Conservation (phyloP, 2,888 invertebrate genomes). For the Acanthosoma haemorrhoidale region DNA sequence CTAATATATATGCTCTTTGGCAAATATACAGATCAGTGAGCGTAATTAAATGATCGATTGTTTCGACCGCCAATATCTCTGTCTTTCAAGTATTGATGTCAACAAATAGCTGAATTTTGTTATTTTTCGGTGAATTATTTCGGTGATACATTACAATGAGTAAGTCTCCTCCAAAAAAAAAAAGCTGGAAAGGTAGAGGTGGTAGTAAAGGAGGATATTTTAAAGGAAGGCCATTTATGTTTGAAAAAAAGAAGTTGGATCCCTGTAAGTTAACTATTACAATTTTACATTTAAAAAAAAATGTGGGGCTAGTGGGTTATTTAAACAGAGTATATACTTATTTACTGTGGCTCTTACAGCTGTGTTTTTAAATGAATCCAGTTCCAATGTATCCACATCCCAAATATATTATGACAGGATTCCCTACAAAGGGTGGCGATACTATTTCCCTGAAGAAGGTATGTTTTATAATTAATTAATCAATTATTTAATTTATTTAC, state of each 20-base stretch:
- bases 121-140: background rate
- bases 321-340: too few relatives aligned
- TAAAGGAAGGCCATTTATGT: background rate
- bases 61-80: background rate
- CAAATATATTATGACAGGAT: slow-evolving; percentile 29
- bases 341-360: background rate
- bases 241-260: slow-evolving; percentile 18
- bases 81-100: background rate
- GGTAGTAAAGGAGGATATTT: slow-evolving; percentile 13
- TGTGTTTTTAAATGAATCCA: background rate
- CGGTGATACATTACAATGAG: background rate
- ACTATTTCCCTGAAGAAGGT: slow-evolving; percentile 72
- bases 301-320: too few relatives aligned
- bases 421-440: slow-evolving; percentile 65
- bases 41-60: too few relatives aligned
- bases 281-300: background rate
- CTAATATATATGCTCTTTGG: too few relatives aligned
- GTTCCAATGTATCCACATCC: background rate
- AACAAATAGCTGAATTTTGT: background rate
- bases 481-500: background rate
- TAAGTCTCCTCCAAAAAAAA: background rate
- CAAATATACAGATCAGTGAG: too few relatives aligned
- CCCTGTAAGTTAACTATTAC: slow-evolving; percentile 19
- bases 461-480: slow-evolving; percentile 35
- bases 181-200: slow-evolving; percentile 11